Percentiles rank a stretch among this genome's conserved stretches.
These are phyloP conservation scores for Bombus balteatus DNA, from an alignment of 1,140 invertebrate genomes.

Conservation along the genomic window DNA sequence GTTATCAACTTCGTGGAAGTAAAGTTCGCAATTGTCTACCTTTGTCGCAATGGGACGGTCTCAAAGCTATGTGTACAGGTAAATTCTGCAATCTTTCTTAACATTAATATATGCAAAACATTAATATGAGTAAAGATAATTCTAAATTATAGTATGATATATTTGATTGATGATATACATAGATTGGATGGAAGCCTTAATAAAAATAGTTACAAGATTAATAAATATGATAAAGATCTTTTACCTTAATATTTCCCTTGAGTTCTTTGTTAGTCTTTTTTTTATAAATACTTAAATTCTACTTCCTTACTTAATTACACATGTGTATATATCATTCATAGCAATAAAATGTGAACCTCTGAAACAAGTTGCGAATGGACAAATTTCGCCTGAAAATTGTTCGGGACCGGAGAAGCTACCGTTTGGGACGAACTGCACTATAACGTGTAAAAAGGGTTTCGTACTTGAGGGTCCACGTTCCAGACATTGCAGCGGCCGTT, in stretches of 20 bases:
- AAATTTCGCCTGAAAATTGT: constrained; percentile 82
- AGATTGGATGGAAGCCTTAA: neutral
- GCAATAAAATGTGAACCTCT: constrained; percentile 85
- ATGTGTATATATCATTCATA: constrained; percentile 58
- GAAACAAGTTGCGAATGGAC: constrained; percentile 81
- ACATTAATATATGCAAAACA: neutral
- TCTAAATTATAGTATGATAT: too few relatives aligned
- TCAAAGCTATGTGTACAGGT: constrained; percentile 87
- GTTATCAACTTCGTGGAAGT: constrained; percentile 87
- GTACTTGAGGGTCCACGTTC: constrained; percentile 80
- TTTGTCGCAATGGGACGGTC: constrained; percentile 87
- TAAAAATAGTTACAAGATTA: neutral
- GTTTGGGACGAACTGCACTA: constrained; percentile 84
- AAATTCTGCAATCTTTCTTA: constrained; percentile 17
- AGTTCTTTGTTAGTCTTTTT: too few relatives aligned
- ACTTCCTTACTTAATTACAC: too few relatives aligned
- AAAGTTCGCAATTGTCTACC: constrained; percentile 86
- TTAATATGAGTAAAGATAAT: neutral
- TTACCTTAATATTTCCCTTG: too few relatives aligned
- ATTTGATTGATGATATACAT: too few relatives aligned
- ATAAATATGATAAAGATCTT: too few relatives aligned
- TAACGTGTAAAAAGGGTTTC: constrained; percentile 84
- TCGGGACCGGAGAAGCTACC: constrained; percentile 80
- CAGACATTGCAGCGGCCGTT: constrained; percentile 80
- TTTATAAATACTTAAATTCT: neutral